Percentiles rank a stretch among this genome's conserved stretches.
Evolutionary conservation across 2,113 vertebrate species (phyloP).

Genomic region (Oxygymnocypris stewartii): DNA sequence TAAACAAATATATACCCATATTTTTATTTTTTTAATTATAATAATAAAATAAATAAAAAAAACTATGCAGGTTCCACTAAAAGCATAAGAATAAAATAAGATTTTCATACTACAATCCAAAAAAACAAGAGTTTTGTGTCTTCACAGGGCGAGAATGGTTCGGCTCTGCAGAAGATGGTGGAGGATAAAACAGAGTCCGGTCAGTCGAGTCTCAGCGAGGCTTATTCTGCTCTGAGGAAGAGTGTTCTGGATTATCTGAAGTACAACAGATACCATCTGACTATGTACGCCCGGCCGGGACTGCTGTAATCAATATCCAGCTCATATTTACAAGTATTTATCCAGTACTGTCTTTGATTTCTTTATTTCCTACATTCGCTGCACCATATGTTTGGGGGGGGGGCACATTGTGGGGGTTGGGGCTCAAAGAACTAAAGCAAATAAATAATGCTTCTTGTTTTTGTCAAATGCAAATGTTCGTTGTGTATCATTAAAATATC

Average conservation of each 20-base stretch:
- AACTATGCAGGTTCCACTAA: neutral
- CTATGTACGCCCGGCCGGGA: slow-evolving; percentile 81
- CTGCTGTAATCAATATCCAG: slow-evolving; percentile 63
- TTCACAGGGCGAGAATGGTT: slow-evolving; percentile 48
- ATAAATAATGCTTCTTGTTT: slow-evolving; percentile 20
- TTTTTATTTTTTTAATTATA: too few relatives aligned
- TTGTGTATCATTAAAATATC: neutral
- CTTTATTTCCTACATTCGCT: neutral
- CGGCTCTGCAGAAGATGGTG: slow-evolving; percentile 59
- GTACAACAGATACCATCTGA: slow-evolving; percentile 83
- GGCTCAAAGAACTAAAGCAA: neutral
- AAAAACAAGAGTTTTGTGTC: neutral
- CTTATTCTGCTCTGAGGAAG: slow-evolving; percentile 66
- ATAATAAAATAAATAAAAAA: too few relatives aligned
- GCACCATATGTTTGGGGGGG: slow-evolving; percentile 13
- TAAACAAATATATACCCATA: too few relatives aligned
- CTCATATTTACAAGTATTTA: neutral
- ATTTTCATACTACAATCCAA: slow-evolving; percentile 1
- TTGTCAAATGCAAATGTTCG: slow-evolving; percentile 1
- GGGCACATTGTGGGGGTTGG: neutral
- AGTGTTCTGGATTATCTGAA: slow-evolving; percentile 76
- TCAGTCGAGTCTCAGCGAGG: slow-evolving; percentile 10
- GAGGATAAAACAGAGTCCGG: slow-evolving; percentile 58
- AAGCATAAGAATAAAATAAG: slow-evolving; percentile 1
- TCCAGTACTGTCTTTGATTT: neutral